Evolutionary conservation across 2,113 vertebrate genomes (phyloP).

Genomic region (Ceyx margarethae): DNA sequence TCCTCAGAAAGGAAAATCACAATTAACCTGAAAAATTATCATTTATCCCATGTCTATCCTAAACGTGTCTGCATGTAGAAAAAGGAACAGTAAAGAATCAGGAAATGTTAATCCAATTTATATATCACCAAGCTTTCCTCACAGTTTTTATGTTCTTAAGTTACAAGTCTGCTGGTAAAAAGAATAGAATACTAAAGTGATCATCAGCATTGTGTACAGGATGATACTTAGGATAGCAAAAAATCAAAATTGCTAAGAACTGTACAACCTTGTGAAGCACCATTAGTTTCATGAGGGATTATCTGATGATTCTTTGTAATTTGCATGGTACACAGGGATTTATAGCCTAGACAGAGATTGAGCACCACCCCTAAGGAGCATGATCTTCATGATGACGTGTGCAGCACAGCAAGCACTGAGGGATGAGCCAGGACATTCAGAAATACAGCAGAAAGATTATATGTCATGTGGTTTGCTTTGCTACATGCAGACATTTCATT

Average conservation of each 20-base stretch:
- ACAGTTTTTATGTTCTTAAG: background rate
- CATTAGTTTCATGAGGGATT: background rate
- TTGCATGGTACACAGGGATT: background rate
- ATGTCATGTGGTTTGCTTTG: background rate
- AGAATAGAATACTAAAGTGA: background rate
- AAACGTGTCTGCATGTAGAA: background rate
- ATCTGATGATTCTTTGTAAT: background rate
- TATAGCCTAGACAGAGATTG: background rate
- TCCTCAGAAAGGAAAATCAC: slow-evolving; percentile 22
- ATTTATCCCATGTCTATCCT: background rate
- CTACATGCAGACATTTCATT: background rate
- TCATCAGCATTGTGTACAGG: accelerated
- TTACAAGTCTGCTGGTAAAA: background rate
- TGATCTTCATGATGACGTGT: background rate
- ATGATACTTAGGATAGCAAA: background rate
- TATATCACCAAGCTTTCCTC: background rate
- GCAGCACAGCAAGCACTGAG: background rate
- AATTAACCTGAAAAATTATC: background rate
- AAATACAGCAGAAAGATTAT: background rate
- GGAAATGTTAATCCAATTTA: background rate
- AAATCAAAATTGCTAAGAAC: background rate
- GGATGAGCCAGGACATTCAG: background rate
- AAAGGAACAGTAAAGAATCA: background rate
- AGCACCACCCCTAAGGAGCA: background rate
- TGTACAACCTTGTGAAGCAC: background rate